These are phyloP conservation scores for Aspidoscelis tigris DNA, from an alignment of 2,113 vertebrate species.

Conservation along the genomic window DNA sequence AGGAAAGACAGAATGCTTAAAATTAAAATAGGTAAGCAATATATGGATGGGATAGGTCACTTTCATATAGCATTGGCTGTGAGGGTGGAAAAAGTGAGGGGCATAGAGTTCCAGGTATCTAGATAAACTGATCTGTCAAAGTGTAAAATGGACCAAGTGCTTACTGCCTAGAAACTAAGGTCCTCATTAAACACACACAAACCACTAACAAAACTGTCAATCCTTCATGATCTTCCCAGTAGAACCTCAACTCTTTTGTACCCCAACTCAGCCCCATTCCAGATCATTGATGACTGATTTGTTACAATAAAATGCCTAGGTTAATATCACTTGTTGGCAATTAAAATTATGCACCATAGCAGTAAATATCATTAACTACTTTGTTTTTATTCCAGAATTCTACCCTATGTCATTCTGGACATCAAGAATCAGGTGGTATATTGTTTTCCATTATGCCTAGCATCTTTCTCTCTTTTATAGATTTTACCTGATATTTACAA, in stretches of 20 bases:
- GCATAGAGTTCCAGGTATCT: no score
- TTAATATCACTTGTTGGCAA: neutral
- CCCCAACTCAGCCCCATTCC: neutral
- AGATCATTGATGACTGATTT: neutral
- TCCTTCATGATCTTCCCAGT: no score
- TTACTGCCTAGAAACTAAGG: no score
- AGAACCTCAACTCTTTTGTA: no score
- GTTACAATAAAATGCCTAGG: neutral
- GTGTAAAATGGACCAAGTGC: no score
- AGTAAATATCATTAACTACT: neutral
- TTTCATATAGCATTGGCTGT: no score
- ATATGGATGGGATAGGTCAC: no score
- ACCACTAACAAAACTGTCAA: neutral
- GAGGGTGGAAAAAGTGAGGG: no score
- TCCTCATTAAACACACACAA: no score
- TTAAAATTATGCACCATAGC: neutral
- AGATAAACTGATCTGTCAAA: no score
- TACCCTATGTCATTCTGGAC: neutral
- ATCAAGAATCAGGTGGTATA: neutral
- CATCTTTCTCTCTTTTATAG: neutral
- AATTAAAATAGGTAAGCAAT: no score
- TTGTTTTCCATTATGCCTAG: neutral
- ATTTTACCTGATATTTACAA: neutral
- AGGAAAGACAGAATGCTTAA: no score
- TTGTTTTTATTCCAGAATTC: neutral